phyloP scores from a whole-genome alignment of 2,888 invertebrate genomes.

The Eupithecia tripunctaria region DNA sequence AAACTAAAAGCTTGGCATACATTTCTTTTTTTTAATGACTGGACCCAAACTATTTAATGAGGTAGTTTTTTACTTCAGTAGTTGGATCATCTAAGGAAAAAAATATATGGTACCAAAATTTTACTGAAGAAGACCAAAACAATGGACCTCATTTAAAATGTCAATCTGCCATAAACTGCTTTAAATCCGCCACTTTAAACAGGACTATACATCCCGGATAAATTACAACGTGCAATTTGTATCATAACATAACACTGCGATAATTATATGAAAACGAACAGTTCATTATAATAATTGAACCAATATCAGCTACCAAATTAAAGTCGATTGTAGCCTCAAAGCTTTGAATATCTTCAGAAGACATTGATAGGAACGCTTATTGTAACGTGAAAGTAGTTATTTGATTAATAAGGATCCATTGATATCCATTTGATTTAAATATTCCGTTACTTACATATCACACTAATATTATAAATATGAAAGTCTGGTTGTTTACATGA shows the following conservation, averaged over 20 bases:
- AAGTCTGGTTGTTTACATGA: no score
- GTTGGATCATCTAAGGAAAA: no score
- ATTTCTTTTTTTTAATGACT: no score
- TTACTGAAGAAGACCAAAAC: no score
- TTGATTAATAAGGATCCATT: neutral
- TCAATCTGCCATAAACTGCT: neutral
- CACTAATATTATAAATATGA: no score
- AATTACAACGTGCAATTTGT: conserved; percentile 15
- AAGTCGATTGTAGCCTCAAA: conserved; percentile 39
- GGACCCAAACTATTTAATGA: no score
- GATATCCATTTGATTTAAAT: neutral
- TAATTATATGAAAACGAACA: conserved; percentile 47
- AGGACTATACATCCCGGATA: neutral
- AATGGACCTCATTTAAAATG: neutral
- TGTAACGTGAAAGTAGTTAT: neutral
- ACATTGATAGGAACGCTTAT: conserved; percentile 5
- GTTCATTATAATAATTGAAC: conserved; percentile 54
- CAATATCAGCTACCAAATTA: conserved; percentile 49
- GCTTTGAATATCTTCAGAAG: conserved; percentile 31
- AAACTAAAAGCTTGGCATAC: no score
- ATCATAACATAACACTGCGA: conserved; percentile 33
- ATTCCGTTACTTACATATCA: no score
- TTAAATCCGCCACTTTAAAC: neutral
- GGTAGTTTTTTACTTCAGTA: no score
- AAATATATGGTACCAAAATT: no score